Base-by-base conservation (phyloP, 2,797 vertebrate genomes). In the Acropternis orthonyx region DNA sequence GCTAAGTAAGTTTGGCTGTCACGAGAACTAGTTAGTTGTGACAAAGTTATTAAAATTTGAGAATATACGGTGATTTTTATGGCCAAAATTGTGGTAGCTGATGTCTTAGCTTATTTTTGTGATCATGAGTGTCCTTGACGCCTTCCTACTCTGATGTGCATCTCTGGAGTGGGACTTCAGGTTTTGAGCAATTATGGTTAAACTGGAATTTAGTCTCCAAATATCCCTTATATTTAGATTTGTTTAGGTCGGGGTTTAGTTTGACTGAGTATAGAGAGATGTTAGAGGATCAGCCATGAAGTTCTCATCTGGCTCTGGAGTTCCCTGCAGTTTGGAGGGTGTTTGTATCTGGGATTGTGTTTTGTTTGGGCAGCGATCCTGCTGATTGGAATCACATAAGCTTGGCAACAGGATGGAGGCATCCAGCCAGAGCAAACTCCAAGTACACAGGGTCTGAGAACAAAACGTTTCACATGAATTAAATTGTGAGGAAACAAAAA, bases 401-500 rank as follows among this genome's bases (percentile, higher is more conserved):
- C 93, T 95, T 96, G 96, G 96, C 95, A 96, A 10, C 30, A n/a
- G 77, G 71, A 26, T 0, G 9, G 58, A 71, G 68, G 54, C 89
- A 77, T 69, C 67, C 75, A 68, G 96, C 96, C 96, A 96, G 96
- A 96, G 93, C 83, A 97, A 95, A 92, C 88, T 77, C 63, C 34
- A 92, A 96, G 95, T 95, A 96, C 95, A 96, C 92, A 93, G 80
- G 74, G 49, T 95, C 88, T 96, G 94, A 97, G 95, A 96, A 97
- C 96, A 97, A 96, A 96, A 96, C 83, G 80, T 96, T 96, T 96
- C 89, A 92, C 93, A 93, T 95, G 85, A 95, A 95, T 95, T 95
- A 94, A 85, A 93, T 82, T 79, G 92, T 48, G 80, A 93, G 78
- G 92, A 95, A 96, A 96, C 54, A 94, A 62, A 79, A 92, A 92